Evolutionary conservation across 2,797 vertebrate species (phyloP), one percentile per base, ranked within the genome.

Genomic region (Coilia nasus): DNA sequence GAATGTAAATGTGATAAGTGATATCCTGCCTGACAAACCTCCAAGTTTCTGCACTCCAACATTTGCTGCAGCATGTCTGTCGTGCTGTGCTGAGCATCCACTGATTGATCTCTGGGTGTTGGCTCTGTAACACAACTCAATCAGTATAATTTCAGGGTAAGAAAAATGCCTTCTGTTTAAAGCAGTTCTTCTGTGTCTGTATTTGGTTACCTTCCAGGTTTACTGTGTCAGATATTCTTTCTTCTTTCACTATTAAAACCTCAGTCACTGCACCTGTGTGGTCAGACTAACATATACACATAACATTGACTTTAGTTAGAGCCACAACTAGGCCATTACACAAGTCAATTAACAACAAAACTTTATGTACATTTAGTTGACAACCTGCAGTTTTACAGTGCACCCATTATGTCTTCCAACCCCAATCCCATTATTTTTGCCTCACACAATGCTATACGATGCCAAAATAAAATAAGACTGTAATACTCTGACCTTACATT

Each of bases 41-140:
- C 71, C 15, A 21, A 19, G 19, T 12, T 21, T 44, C 35, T 78
- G 71, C 71, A 41, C 17, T 78, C 71, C 71, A 78, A 10, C 23
- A 78, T 78, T 78, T 78, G 15, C 19, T 35, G 71, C 15, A 44
- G 1, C 35, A 9, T 19, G 15, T 78, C 71, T 44, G 35, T 0
- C 41, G 35, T 78, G 4, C 31, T 44, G 71, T 78, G 71, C 71
- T 78, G 71, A 44, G 71, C 31, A 78, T 78, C 71, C 35, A 78
- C 71, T 44, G 71, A 23, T 9, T 25, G 17, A 21, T 19, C 17
- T 19, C 31, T 7, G 19, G 6, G 17, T 41, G 21, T 21, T 78
- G 19, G 71, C 71, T 17, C 71, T 78, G 71, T 44, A 11, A 3
- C 14, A 78, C 71, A 44, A 78, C 17, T 6, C 19, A 1, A 78